Base-by-base conservation (phyloP, 2,113 vertebrate genomes). In the Callipepla californica region DNA sequence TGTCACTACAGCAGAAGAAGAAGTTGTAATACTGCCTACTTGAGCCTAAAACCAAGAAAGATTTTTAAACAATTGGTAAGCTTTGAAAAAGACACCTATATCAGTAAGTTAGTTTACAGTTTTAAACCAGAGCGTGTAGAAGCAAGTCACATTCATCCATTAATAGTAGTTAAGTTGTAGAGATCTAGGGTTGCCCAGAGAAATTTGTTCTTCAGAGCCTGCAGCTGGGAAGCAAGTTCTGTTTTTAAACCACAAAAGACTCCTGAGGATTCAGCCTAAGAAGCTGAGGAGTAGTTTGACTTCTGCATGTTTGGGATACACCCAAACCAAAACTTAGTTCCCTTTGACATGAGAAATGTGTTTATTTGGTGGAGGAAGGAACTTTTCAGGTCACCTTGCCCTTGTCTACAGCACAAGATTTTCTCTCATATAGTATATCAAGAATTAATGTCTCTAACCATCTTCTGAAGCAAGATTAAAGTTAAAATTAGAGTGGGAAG, bases 311-410 rank as follows among this genome's bases (percentile, higher is more conserved):
- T 70, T 91, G 70, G 14, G 75, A 92, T 47, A 25, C 50, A 82
- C 70, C 40, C 74, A 93, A 69, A 47, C 36, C 78, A 93, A 66
- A 50, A 42, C 5, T 50, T 84, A 69, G 7, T 6, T 88, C 25
- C 7, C 51, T 88, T 79, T 77, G 40, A 72, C 25, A 51, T 36
- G 74, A 65, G 78, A 85, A 59, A 1, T 7, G 47, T 38, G 28
- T 85, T 94, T 85, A 50, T 44, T n/a, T 61, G 12, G n/a, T 36
- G 17, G 12, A 23, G 28, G 32, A 89, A 87, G 53, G 55, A 95
- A 75, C 22, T 77, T 55, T 63, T 59, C 55, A 82, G 84, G 89
- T 95, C 91, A 92, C 47, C 9, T 42, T 92, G 87, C 69, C 75
- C 85, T 92, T 67, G 40, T 8, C 38, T 44, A 78, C 47, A 83